Conservation (phyloP, 2,888 invertebrate genomes). For the Drosophila prostipennis region DNA sequence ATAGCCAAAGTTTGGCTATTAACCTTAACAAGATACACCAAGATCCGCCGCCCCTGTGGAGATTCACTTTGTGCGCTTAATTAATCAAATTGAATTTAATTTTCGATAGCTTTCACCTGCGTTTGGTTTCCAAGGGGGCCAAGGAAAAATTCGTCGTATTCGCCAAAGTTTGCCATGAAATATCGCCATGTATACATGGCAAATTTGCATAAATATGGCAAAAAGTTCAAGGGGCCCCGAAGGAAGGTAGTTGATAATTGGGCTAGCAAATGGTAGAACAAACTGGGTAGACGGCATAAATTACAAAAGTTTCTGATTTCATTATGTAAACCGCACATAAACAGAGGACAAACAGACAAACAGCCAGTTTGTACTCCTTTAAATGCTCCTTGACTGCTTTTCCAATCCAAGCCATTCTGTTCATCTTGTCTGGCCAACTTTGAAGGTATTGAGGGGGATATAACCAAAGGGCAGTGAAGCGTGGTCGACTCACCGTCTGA, state of each 20-base stretch:
- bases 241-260: constrained; percentile 35
- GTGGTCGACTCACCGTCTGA: constrained; percentile 2
- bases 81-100: constrained; percentile 71
- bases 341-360: constrained; percentile 25
- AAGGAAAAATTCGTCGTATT: constrained; percentile 3
- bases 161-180: constrained; percentile 20
- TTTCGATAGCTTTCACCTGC: constrained; percentile 26
- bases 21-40: constrained; percentile 36
- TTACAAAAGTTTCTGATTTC: constrained; percentile 43
- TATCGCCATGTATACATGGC: constrained; percentile 17
- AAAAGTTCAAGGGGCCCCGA: constrained; percentile 3
- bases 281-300: constrained; percentile 35
- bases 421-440: neutral
- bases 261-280: constrained; percentile 15
- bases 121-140: neutral
- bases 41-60: constrained; percentile 48
- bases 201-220: constrained; percentile 39
- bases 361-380: constrained; percentile 8
- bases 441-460: constrained; percentile 12
- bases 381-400: neutral
- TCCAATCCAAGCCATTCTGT: neutral
- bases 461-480: constrained; percentile 22
- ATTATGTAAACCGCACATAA: constrained; percentile 28
- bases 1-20: constrained; percentile 35
- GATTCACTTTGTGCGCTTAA: constrained; percentile 67